Base-by-base conservation (phyloP, 2,797 vertebrate species). In the Alectoris magna region DNA sequence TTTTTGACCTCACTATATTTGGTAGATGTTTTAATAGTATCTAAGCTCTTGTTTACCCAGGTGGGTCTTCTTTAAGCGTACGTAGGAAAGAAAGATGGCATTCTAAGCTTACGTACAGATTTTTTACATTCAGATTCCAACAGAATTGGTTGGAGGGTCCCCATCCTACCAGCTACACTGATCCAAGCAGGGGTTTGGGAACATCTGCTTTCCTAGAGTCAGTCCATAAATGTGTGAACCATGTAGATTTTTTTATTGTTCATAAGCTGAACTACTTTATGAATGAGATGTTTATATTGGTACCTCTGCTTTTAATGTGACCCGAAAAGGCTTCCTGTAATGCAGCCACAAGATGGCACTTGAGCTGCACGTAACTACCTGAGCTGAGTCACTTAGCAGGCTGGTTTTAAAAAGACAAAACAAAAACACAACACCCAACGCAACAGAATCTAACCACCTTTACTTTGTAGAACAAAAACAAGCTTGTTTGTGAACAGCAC, bases 331-430 rank as follows among this genome's bases (percentile, higher is more conserved):
- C 34, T 69, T 16, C 2, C 3, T n/a, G 24, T 48, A 63, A 75
- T 38, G 44, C 34, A 82, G 51, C 94, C 96, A 95, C 94, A 39
- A 84, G 95, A 83, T 94, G 96, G 92, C 95, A 94, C 88, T 84
- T 95, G 49, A 7, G 88, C 70, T 53, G 91, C 88, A 87, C 1
- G 11, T 36, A 91, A 78, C 1, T 22, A 9, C 51, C 75, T 1
- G 16, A 56, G 44, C 68, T 26, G 56, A 13, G 60, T 36, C 93
- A 96, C 64, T 96, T 95, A 70, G 51, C 93, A 93, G 96, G 94
- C 95, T 96, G 95, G 51, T 58, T 44, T 63, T 72, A 90, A 87
- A 95, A 96, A 94, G 73, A 4, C 22, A 5, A 39, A 19, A 38
- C 16, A 38, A 4, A 51, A 73, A 27, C 14, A 7, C 39, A 36